A percentile compares a stretch with the other conserved stretches of the same genome.
phyloP scores from a whole-genome alignment of 2,797 vertebrate genomes.

The Danio kyathit region DNA sequence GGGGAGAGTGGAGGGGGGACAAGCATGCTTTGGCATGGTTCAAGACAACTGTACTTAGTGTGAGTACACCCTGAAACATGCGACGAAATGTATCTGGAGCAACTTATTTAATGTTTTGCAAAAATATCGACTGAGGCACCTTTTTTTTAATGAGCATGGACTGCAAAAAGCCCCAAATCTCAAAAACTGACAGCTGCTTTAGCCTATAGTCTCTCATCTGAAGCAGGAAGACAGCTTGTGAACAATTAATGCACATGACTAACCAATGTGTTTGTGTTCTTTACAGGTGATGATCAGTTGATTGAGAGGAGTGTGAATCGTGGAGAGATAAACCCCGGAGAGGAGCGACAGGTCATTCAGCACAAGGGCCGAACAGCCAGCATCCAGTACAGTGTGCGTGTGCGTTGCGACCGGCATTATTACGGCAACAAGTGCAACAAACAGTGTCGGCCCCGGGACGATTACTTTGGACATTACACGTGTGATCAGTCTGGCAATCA shows the following conservation, averaged over 20 bases:
- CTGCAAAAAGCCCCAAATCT: too few relatives aligned
- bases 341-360: conserved; percentile 83
- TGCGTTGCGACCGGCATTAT: conserved; percentile 92
- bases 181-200: too few relatives aligned
- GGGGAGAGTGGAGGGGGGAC: too few relatives aligned
- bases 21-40: too few relatives aligned
- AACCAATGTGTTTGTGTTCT: conserved; percentile 14
- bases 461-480: conserved; percentile 92
- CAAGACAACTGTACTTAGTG: too few relatives aligned
- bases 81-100: too few relatives aligned
- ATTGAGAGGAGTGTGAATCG: conserved; percentile 88
- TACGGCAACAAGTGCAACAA: conserved; percentile 93
- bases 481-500: conserved; percentile 92
- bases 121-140: too few relatives aligned
- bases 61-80: too few relatives aligned
- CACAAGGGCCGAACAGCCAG: conserved; percentile 80
- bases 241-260: neutral
- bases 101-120: too few relatives aligned
- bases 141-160: too few relatives aligned
- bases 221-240: conserved; percentile 51
- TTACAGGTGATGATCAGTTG: conserved; percentile 83
- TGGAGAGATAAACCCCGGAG: conserved; percentile 91
- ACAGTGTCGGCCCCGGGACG: conserved; percentile 89
- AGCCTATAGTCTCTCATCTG: neutral
- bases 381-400: conserved; percentile 87